Base-by-base conservation (phyloP, 2,113 vertebrate genomes). In the Seriola dumerili region DNA sequence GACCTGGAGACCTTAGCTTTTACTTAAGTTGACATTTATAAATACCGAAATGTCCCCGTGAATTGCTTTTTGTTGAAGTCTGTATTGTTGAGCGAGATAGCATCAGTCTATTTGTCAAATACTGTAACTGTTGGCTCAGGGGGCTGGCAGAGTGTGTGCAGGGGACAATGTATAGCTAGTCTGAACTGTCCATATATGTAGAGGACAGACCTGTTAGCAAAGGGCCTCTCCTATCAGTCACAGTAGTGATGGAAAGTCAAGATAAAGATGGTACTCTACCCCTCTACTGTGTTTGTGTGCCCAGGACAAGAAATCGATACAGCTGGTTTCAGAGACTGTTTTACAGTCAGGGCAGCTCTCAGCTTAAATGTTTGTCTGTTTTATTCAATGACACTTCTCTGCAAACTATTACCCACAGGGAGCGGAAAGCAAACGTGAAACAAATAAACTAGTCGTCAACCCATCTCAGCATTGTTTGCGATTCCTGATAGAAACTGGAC, bases 291-390 rank as follows among this genome's bases (percentile, higher is more conserved):
- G 93, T 94, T 94, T 94, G 92, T 93, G 91, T 93, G 87, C 83
- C 87, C 61, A 3, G 81, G 95, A 95, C 93, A 94, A 94, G 90
- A 95, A 96, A 96, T 95, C 95, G 70, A 96, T 96, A 87, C 84
- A 50, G 80, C 83, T 76, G 91, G 87, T 92, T 93, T 90, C 91
- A 86, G 84, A 90, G 89, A 91, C 91, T 94, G 90, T 94, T 96
- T 95, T 92, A 94, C 93, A 95, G 93, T 95, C 94, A 88, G 81
- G 83, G 84, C 92, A 88, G 90, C 90, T 77, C 89, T 91, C 84
- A 55, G 91, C 88, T 90, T 95, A 95, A 95, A 95, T 94, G 94
- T 95, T 95, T 93, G 92, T 94, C 92, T 93, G 88, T 94, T 95
- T 95, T 94, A 95, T 94, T 95, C 95, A 95, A 90, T 95, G 94